phyloP scores from a whole-genome alignment of 2,113 vertebrate genomes.

The Eira barbara region DNA sequence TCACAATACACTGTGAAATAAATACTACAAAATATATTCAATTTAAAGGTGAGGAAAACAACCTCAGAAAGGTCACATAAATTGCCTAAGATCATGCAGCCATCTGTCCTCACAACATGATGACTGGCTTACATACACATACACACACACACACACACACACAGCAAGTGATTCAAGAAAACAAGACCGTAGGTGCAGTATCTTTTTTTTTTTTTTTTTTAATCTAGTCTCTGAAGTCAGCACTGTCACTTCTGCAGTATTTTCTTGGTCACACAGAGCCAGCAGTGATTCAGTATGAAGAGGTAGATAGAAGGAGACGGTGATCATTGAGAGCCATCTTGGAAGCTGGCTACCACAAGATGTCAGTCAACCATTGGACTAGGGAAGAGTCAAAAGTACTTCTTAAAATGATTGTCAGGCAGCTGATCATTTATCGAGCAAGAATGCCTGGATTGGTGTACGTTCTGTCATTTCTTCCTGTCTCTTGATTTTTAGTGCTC shows the following conservation, averaged over 20 bases:
- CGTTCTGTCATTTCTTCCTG: conserved; percentile 6
- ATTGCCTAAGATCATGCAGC: neutral
- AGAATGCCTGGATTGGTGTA: neutral
- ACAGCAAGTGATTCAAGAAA: neutral
- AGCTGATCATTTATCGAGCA: neutral
- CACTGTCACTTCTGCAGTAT: neutral
- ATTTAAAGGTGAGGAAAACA: conserved; percentile 39
- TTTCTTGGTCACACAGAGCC: neutral
- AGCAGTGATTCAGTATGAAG: neutral
- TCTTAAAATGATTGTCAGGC: neutral
- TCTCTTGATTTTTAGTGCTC: neutral
- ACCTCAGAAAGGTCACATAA: neutral
- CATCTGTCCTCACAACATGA: neutral
- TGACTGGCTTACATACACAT: neutral
- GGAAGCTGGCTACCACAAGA: neutral
- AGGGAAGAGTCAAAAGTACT: neutral
- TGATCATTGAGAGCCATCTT: neutral
- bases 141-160: neutral
- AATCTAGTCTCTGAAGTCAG: neutral
- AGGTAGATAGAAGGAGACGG: neutral
- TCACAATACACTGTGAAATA: neutral
- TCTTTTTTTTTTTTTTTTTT: neutral
- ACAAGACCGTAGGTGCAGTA: neutral
- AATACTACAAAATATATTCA: conserved; percentile 12
- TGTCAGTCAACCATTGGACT: neutral